A percentile compares a stretch with the other conserved stretches of the same genome.
Conservation (phyloP, 2,888 invertebrate species). For the Chironomus riparius region DNA sequence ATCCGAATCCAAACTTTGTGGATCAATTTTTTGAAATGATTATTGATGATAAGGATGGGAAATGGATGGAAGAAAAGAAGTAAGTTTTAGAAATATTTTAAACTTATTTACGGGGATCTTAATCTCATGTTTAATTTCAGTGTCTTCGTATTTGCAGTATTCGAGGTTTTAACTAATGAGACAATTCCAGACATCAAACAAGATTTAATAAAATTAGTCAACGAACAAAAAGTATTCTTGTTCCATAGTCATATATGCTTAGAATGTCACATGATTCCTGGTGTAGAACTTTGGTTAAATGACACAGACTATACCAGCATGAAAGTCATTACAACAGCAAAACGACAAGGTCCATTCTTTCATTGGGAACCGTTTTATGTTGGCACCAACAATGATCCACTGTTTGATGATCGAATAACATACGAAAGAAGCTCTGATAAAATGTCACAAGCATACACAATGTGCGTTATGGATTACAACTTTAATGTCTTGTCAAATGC, state of each 20-base stretch:
- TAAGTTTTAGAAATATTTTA: too few relatives aligned
- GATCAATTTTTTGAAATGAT: slow-evolving; percentile 73
- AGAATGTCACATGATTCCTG: slow-evolving; percentile 33
- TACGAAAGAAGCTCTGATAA: slow-evolving; percentile 90
- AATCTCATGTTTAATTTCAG: too few relatives aligned
- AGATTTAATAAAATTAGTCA: slow-evolving; percentile 32
- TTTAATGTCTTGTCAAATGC: slow-evolving; percentile 83
- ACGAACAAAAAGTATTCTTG: slow-evolving; percentile 29
- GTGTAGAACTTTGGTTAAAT: slow-evolving; percentile 29
- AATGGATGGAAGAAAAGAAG: not conserved
- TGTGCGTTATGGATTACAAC: slow-evolving; percentile 81
- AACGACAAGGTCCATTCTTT: slow-evolving; percentile 56
- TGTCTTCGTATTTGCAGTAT: slow-evolving; percentile 73
- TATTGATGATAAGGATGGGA: not conserved
- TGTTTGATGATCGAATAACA: slow-evolving; percentile 80
- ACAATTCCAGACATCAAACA: slow-evolving; percentile 33
- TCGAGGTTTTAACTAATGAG: slow-evolving; percentile 54
- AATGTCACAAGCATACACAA: slow-evolving; percentile 82
- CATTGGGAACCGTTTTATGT: slow-evolving; percentile 91
- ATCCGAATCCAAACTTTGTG: slow-evolving; percentile 71
- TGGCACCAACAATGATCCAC: slow-evolving; percentile 76
- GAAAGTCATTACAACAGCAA: slow-evolving; percentile 67
- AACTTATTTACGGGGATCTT: too few relatives aligned
- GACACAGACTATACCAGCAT: slow-evolving; percentile 35
- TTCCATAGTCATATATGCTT: slow-evolving; percentile 34